phyloP scores from a whole-genome alignment of 2,797 vertebrate species.

The Enteromius thamalakanensis region DNA sequence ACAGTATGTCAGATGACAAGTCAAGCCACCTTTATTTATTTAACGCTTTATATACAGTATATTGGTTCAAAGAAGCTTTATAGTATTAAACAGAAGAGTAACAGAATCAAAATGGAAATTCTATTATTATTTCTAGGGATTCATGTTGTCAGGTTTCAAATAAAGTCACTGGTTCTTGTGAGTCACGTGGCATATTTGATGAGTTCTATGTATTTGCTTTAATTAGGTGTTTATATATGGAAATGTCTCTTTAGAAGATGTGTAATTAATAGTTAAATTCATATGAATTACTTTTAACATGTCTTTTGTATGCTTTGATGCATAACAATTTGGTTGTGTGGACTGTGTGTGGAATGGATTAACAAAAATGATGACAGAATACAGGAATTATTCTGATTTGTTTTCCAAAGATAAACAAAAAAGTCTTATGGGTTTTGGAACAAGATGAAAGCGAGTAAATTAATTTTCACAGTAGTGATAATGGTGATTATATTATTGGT shows the following conservation, averaged over 20 bases:
- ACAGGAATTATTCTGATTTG: background rate
- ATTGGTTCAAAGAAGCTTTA: background rate
- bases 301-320: background rate
- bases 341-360: background rate
- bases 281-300: background rate
- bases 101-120: background rate
- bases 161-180: background rate
- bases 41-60: background rate
- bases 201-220: background rate
- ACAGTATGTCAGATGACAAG: background rate
- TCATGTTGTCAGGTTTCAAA: background rate
- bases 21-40: background rate
- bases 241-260: background rate
- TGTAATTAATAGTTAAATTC: background rate
- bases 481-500: background rate
- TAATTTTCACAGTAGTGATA: background rate
- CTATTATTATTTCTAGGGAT: background rate
- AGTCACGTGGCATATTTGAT: background rate
- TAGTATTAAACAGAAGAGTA: background rate
- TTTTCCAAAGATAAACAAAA: background rate
- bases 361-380: background rate
- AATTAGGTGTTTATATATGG: background rate
- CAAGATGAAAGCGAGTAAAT: background rate
- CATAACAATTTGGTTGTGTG: background rate
- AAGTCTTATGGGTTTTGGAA: background rate